A percentile compares a stretch with the other conserved stretches of the same genome.
Evolutionary conservation across 2,888 invertebrate genomes (phyloP).

Genomic region (Drosophila pullipes): DNA sequence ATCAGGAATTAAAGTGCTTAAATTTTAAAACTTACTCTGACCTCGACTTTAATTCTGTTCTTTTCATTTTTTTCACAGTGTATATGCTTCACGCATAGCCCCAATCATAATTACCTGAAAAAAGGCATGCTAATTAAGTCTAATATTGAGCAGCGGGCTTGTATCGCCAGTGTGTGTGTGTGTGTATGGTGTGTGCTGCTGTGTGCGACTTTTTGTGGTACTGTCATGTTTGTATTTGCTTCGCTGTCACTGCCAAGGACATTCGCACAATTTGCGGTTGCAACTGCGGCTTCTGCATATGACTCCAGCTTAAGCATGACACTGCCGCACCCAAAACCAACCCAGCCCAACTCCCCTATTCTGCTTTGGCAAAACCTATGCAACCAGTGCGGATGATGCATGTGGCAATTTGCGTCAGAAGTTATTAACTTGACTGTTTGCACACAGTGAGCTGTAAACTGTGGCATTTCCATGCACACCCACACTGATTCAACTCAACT

Average conservation of each 20-base stretch:
- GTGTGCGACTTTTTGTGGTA: constrained; percentile 5
- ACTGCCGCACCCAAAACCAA: background rate
- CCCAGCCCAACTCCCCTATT: no score
- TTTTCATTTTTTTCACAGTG: background rate
- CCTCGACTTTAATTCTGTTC: background rate
- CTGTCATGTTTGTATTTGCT: constrained; percentile 12
- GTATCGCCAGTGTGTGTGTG: background rate
- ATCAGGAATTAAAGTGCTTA: background rate
- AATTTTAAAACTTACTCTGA: background rate
- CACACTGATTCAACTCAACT: background rate
- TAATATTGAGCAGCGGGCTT: constrained; percentile 36
- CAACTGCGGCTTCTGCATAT: constrained; percentile 55
- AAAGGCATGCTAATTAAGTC: constrained; percentile 60
- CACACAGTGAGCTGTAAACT: constrained; percentile 15
- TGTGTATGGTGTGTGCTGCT: background rate
- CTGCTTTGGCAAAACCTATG: background rate
- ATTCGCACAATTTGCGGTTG: constrained; percentile 56
- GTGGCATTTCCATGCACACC: constrained; percentile 15
- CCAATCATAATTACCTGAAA: constrained; percentile 20
- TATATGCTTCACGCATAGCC: background rate
- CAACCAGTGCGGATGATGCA: constrained; percentile 6
- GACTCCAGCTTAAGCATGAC: constrained; percentile 33
- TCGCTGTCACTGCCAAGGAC: constrained; percentile 73
- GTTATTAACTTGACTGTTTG: constrained; percentile 60
- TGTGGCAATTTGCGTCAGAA: constrained; percentile 60